Conservation (phyloP, 92 coral and sea anemone species). For the Epizoanthus scotinus region DNA sequence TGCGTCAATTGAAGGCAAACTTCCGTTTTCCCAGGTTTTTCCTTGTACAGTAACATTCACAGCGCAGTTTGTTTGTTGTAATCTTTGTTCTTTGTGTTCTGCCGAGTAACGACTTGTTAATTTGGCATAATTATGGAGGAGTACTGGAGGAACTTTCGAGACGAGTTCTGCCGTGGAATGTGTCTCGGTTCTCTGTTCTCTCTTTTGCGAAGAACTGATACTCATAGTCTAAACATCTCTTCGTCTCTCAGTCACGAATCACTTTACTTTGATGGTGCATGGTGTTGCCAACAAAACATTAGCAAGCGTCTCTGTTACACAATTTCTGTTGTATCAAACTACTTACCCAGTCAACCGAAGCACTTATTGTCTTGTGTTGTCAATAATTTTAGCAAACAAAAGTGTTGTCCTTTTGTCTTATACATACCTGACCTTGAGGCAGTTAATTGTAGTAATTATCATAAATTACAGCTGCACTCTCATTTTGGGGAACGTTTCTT, state of each 20-base stretch:
- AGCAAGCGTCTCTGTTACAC: conserved; percentile 2
- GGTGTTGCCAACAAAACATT: neutral
- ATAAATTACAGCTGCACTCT: neutral
- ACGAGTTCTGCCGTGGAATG: neutral
- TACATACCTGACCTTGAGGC: neutral
- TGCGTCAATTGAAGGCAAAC: conserved; percentile 6
- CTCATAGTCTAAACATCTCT: neutral
- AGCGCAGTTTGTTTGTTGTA: conserved; percentile 24
- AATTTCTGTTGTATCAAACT: conserved; percentile 22
- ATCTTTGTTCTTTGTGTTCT: conserved; percentile 23
- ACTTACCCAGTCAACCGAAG: conserved; percentile 17
- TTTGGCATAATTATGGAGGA: conserved; percentile 62
- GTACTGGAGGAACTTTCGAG: neutral
- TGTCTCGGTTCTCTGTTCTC: neutral
- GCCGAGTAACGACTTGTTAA: conserved; percentile 49
- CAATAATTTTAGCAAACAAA: conserved; percentile 29
- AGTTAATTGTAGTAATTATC: conserved; percentile 16
- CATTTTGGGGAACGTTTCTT: too few relatives aligned
- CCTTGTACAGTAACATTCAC: conserved; percentile 49
- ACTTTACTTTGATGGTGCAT: neutral
- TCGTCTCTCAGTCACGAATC: neutral
- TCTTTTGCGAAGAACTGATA: neutral
- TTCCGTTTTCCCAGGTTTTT: conserved; percentile 32
- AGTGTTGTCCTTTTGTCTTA: conserved; percentile 6
- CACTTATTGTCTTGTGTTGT: conserved; percentile 25